Percentiles rank a stretch among this genome's conserved stretches.
These are phyloP conservation scores for Acholoe squamosa DNA, from an alignment of 2,888 invertebrate genomes.

Conservation along the genomic window DNA sequence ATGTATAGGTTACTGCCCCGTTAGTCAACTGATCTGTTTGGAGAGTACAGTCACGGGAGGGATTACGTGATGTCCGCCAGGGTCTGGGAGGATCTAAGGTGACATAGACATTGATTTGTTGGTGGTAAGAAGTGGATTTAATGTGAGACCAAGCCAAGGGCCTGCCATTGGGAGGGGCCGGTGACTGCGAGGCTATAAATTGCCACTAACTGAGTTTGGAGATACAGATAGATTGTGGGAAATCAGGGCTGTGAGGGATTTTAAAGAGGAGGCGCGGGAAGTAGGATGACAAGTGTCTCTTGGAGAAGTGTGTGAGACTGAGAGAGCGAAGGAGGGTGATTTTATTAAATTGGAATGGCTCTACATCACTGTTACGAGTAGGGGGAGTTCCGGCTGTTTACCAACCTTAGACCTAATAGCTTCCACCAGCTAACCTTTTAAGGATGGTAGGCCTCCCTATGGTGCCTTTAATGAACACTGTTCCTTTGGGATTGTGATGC, in stretches of 20 bases:
- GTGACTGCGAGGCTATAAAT: neutral
- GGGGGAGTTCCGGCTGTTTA: too few relatives aligned
- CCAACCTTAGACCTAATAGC: too few relatives aligned
- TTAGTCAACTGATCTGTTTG: constrained; percentile 11
- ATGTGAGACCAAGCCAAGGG: neutral
- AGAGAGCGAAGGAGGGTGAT: too few relatives aligned
- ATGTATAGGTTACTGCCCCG: neutral
- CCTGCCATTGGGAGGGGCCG: neutral
- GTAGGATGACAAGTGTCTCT: too few relatives aligned
- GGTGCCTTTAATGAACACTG: too few relatives aligned
- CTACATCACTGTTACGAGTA: too few relatives aligned
- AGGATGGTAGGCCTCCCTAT: too few relatives aligned
- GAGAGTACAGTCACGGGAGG: neutral
- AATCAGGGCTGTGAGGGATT: neutral
- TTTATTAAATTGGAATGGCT: too few relatives aligned
- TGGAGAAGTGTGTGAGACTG: too few relatives aligned
- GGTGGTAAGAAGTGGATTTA: neutral
- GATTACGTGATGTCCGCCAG: neutral
- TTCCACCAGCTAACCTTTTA: too few relatives aligned
- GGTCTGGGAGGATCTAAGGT: neutral
- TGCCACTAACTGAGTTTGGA: neutral
- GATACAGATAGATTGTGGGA: neutral
- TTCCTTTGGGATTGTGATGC: too few relatives aligned
- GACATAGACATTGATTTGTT: neutral
- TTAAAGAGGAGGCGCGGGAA: too few relatives aligned